A percentile compares a stretch with the other conserved stretches of the same genome.
These are phyloP conservation scores for Squalus acanthias DNA, from an alignment of 2,797 vertebrate species.

Conservation along the genomic window DNA sequence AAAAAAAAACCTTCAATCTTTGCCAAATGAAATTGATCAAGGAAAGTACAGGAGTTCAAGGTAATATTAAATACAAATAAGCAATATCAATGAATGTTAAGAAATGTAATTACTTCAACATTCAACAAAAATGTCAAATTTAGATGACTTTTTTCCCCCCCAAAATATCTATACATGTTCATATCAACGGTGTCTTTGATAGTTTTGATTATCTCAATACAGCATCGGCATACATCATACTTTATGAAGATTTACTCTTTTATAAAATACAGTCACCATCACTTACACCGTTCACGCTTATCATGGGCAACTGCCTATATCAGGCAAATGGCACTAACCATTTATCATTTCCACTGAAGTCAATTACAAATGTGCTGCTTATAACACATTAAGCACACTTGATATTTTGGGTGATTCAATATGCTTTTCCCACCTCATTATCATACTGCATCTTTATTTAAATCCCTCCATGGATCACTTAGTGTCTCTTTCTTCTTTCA, in stretches of 20 bases:
- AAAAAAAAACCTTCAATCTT: not conserved
- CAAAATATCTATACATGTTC: not conserved
- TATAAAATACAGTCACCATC: not conserved
- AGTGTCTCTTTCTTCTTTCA: not conserved
- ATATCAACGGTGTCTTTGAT: not conserved
- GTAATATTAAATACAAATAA: not conserved
- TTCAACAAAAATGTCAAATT: not conserved
- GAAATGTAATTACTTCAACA: conserved; percentile 1
- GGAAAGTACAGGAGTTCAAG: not conserved
- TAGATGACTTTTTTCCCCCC: not conserved
- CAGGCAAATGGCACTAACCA: not conserved
- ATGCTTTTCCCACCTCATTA: not conserved
- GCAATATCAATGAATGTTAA: not conserved
- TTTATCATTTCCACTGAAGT: not conserved
- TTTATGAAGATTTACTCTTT: too few species aligned
- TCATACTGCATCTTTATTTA: not conserved
- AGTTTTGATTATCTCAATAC: not conserved
- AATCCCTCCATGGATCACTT: not conserved
- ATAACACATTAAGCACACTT: not conserved
- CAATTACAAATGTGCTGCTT: not conserved
- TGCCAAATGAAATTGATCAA: conserved; percentile 10
- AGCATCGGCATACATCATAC: not conserved
- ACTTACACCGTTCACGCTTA: not conserved
- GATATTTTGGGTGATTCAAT: not conserved
- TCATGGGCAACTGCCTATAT: not conserved